These are phyloP conservation scores for Arrhopalites spinosus DNA, from an alignment of 2,888 invertebrate species.

Conservation along the genomic window DNA sequence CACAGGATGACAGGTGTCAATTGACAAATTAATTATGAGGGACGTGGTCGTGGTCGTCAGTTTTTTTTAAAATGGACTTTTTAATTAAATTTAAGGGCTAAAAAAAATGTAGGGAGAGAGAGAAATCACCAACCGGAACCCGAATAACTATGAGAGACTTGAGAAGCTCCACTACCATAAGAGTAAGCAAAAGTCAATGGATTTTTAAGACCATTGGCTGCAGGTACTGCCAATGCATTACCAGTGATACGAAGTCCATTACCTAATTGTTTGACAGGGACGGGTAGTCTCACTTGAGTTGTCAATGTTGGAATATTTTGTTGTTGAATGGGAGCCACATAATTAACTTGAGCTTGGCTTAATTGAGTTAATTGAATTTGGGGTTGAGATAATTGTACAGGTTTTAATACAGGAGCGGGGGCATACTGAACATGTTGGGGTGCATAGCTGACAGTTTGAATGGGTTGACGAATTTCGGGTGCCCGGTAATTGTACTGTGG, in stretches of 20 bases:
- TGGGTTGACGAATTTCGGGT: not conserved
- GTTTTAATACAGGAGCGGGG: slow-evolving; percentile 17
- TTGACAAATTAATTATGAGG: no score
- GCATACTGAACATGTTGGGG: slow-evolving; percentile 37
- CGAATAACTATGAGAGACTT: slow-evolving; percentile 52
- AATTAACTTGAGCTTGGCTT: slow-evolving; percentile 27
- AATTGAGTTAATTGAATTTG: slow-evolving; percentile 14
- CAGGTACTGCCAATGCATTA: slow-evolving; percentile 37
- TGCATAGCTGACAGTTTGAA: not conserved
- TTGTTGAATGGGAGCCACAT: slow-evolving; percentile 23
- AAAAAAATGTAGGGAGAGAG: no score
- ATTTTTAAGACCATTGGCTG: slow-evolving; percentile 42
- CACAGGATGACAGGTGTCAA: no score
- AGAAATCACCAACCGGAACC: slow-evolving; percentile 53
- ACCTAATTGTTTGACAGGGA: slow-evolving; percentile 31
- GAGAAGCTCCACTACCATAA: slow-evolving; percentile 49
- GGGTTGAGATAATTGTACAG: slow-evolving; percentile 21
- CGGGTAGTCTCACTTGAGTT: slow-evolving; percentile 4
- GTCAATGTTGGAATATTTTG: slow-evolving; percentile 12
- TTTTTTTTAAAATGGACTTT: no score
- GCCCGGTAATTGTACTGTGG: not conserved
- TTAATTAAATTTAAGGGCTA: no score
- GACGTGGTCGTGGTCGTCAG: no score
- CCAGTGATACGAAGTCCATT: slow-evolving; percentile 24
- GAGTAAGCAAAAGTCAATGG: slow-evolving; percentile 53